These are phyloP conservation scores for Rallus limicola DNA, from an alignment of 2,113 vertebrate genomes.

Conservation along the genomic window DNA sequence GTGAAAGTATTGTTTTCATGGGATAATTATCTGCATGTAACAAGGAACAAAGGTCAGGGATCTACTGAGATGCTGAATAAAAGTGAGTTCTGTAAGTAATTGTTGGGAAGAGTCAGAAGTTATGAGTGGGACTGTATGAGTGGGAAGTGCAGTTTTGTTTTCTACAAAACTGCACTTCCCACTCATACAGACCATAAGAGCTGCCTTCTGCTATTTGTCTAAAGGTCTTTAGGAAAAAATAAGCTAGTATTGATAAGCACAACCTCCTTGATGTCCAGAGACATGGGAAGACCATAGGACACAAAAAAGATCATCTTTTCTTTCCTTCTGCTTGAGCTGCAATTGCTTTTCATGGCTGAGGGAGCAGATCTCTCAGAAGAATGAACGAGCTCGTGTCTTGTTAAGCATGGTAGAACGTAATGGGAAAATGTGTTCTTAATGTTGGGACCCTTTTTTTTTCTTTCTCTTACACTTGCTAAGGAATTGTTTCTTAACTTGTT, in stretches of 20 bases:
- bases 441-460: accelerated
- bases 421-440: background rate
- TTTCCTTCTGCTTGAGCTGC: background rate
- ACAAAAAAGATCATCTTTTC: background rate
- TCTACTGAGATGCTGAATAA: background rate
- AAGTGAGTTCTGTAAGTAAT: background rate
- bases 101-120: background rate
- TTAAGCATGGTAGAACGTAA: background rate
- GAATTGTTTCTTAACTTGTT: background rate
- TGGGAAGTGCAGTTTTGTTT: too few relatives aligned
- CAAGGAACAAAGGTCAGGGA: background rate
- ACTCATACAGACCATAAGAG: background rate
- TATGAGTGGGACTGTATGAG: too few relatives aligned
- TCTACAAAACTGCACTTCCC: background rate
- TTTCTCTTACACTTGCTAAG: background rate
- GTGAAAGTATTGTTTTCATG: background rate
- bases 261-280: background rate
- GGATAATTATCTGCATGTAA: background rate
- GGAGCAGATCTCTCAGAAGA: background rate
- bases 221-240: background rate
- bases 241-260: background rate
- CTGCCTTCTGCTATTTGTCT: background rate
- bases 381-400: background rate
- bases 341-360: background rate
- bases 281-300: background rate